Evolutionary conservation across 2,888 invertebrate genomes (phyloP).

Genomic region (Adineta ricciae): DNA sequence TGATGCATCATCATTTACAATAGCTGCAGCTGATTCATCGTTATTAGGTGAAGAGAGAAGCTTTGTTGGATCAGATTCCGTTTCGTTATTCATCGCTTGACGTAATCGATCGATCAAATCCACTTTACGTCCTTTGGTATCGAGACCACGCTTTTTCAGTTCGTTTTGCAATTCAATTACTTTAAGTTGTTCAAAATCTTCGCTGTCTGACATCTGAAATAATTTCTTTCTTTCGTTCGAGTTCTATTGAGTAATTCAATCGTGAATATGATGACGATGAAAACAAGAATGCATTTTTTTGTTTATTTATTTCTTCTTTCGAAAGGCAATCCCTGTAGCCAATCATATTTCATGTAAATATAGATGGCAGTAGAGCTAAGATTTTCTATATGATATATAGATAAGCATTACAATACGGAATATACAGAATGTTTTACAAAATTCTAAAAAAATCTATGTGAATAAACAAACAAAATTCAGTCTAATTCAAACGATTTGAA

Average conservation of each 20-base stretch:
- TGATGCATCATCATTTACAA: neutral
- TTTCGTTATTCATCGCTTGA: neutral
- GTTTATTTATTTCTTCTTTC: neutral
- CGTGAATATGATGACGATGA: neutral
- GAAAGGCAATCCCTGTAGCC: neutral
- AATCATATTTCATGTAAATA: neutral
- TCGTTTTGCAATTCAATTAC: constrained; percentile 4
- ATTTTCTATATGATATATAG: neutral
- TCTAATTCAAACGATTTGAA: neutral
- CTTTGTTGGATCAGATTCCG: neutral
- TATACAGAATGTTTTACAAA: no score
- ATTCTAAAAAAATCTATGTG: neutral
- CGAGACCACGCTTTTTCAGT: constrained; percentile 14
- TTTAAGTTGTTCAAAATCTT: neutral
- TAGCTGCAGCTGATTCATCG: neutral
- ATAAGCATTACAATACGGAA: neutral
- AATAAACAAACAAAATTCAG: no score
- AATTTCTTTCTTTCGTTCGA: neutral
- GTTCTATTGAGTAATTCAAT: neutral
- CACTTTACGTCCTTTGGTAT: constrained; percentile 17
- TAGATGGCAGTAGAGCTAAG: neutral
- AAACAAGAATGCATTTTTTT: neutral
- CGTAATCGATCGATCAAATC: constrained; percentile 13
- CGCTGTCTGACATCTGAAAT: neutral
- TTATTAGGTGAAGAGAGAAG: neutral